A percentile compares a stretch with the other conserved stretches of the same genome.
Conservation (phyloP, 64 coral and sea anemone genomes). For the Pocillopora damicornis region DNA sequence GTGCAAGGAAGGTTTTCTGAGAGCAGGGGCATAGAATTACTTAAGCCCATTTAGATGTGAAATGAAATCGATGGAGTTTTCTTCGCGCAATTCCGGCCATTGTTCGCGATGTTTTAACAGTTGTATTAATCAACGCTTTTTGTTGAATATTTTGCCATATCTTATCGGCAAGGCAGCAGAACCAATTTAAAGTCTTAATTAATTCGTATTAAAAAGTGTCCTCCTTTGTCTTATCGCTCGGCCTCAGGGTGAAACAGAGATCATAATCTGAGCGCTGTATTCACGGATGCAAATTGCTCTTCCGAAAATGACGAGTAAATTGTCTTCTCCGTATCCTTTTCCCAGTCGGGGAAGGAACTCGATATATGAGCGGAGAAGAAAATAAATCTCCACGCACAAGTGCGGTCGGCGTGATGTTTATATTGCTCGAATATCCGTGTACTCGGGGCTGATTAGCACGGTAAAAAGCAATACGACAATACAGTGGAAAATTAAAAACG, state of each 20-base stretch:
- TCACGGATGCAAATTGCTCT: slow-evolving; percentile 29
- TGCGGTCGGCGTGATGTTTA: slow-evolving; percentile 15
- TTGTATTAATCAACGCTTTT: slow-evolving; percentile 60
- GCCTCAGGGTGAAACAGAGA: slow-evolving; percentile 50
- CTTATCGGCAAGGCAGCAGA: slow-evolving; percentile 66
- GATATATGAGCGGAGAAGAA: not conserved
- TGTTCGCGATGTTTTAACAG: slow-evolving; percentile 64
- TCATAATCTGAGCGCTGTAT: slow-evolving; percentile 35
- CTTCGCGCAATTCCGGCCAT: slow-evolving; percentile 33
- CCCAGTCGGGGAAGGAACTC: not conserved
- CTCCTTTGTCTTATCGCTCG: slow-evolving; percentile 60
- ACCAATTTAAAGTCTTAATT: slow-evolving; percentile 84
- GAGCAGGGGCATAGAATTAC: slow-evolving; percentile 35
- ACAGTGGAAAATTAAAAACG: slow-evolving; percentile 52
- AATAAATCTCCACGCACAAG: not conserved
- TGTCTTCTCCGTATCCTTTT: slow-evolving; percentile 34
- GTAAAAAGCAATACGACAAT: slow-evolving; percentile 50
- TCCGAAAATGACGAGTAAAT: slow-evolving; percentile 27
- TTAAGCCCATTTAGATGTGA: slow-evolving; percentile 24
- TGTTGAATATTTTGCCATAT: slow-evolving; percentile 33
- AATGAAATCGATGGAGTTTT: slow-evolving; percentile 7
- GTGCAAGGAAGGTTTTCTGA: slow-evolving; percentile 32
- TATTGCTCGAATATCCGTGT: slow-evolving; percentile 47
- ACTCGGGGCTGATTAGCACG: slow-evolving; percentile 45
- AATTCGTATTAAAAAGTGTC: slow-evolving; percentile 86